Evolutionary conservation across 1,140 invertebrate species (phyloP).

Genomic region (Thereuonema tuberculata): DNA sequence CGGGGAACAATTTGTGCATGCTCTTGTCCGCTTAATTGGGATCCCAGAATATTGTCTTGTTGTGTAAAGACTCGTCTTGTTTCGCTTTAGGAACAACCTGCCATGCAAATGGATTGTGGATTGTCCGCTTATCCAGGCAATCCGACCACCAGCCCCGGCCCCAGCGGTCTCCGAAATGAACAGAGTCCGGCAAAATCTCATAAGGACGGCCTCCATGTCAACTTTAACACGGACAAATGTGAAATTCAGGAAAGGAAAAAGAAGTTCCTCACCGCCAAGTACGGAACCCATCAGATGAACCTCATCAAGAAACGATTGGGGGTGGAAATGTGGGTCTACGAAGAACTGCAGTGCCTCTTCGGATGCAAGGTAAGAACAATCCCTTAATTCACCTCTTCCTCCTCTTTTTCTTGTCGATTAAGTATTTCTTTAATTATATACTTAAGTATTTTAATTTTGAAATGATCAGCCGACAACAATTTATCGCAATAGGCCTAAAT

Average conservation of each 20-base stretch:
- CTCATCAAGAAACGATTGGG: conserved; percentile 83
- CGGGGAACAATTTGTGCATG: too few species aligned
- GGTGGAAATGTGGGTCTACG: conserved; percentile 95
- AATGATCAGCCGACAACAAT: background rate
- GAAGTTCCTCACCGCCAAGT: conserved; percentile 84
- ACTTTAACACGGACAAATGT: conserved; percentile 65
- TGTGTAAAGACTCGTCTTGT: background rate
- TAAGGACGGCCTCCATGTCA: conserved; percentile 66
- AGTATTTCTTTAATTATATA: background rate
- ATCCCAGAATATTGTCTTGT: too few species aligned
- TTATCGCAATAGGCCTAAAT: background rate
- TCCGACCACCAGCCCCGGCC: conserved; percentile 10
- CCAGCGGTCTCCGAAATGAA: background rate
- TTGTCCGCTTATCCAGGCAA: conserved; percentile 11
- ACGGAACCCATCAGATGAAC: conserved; percentile 92
- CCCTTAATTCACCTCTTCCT: conserved; percentile 19
- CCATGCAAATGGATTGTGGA: conserved; percentile 20
- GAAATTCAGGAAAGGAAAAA: conserved; percentile 71
- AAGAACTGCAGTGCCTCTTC: conserved; percentile 81
- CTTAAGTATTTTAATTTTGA: background rate
- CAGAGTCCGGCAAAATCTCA: conserved; percentile 17
- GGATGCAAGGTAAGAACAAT: conserved; percentile 52
- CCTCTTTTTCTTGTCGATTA: conserved; percentile 16
- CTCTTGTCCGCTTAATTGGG: too few species aligned
- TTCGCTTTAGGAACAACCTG: conserved; percentile 8